A percentile compares a stretch with the other conserved stretches of the same genome.
Evolutionary conservation across 2,888 invertebrate species (phyloP).

Genomic region (Aleiodes leptofemur): DNA sequence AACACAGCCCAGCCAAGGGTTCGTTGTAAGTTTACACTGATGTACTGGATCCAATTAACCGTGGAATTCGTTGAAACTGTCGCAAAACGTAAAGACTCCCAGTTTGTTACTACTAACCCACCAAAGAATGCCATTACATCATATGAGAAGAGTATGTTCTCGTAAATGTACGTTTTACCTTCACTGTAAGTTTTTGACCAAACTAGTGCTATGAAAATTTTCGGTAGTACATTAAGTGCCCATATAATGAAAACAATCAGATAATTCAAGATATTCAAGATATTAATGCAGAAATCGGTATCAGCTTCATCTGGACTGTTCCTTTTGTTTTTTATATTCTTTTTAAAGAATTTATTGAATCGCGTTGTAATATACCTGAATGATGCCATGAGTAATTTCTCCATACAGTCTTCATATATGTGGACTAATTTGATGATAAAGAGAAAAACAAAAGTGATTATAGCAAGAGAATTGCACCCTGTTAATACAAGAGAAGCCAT

Average conservation of each 20-base stretch:
- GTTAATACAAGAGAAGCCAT: conserved; percentile 80
- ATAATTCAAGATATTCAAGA: conserved; percentile 88
- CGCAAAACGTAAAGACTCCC: conserved; percentile 64
- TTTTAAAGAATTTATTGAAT: conserved; percentile 71
- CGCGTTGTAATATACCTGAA: conserved; percentile 73
- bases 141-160: conserved; percentile 66
- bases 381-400: conserved; percentile 79
- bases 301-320: not conserved
- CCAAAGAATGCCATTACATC: conserved; percentile 66
- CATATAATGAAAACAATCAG: conserved; percentile 84
- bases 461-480: conserved; percentile 85
- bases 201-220: conserved; percentile 84
- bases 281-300: conserved; percentile 63
- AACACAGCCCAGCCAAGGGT: conserved; percentile 66
- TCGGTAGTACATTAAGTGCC: conserved; percentile 81
- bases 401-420: conserved; percentile 86
- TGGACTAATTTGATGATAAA: conserved; percentile 80
- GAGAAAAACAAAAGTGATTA: conserved; percentile 74
- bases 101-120: conserved; percentile 67
- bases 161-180: too few relatives aligned
- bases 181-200: conserved; percentile 87
- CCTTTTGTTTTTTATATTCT: conserved; percentile 40
- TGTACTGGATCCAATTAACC: conserved; percentile 53
- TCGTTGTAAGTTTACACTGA: conserved; percentile 61
- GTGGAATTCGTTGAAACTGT: conserved; percentile 60